Conservation (phyloP, 2,797 vertebrate species). For the Pangasius djambal region DNA sequence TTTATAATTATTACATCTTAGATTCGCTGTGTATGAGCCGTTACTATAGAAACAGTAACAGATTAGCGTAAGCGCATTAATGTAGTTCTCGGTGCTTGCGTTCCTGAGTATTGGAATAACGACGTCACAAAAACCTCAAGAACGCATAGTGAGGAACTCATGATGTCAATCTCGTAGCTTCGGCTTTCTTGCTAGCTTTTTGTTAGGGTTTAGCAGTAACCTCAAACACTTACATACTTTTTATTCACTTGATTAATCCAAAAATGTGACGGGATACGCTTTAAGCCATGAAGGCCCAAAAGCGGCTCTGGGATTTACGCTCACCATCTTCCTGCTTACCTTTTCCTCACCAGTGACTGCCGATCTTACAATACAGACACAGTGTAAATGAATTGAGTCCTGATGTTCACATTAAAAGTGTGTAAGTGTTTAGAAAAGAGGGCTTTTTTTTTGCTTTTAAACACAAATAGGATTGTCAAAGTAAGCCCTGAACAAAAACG, state of each 20-base stretch:
- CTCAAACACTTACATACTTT: not conserved
- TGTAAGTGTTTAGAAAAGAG: not conserved
- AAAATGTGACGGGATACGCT: not conserved
- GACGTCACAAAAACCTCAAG: not conserved
- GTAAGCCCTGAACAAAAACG: conserved; percentile 23
- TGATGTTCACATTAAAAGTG: not conserved
- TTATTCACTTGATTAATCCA: not conserved
- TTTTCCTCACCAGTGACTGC: not conserved
- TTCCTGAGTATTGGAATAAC: not conserved
- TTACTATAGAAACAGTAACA: not conserved
- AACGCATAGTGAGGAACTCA: not conserved
- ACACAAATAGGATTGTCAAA: conserved; percentile 35
- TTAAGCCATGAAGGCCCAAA: not conserved
- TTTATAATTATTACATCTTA: not conserved
- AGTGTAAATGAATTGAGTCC: not conserved
- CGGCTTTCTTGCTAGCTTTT: not conserved
- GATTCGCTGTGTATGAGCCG: not conserved
- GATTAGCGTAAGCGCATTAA: not conserved
- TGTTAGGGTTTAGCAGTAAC: not conserved
- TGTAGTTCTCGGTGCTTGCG: not conserved
- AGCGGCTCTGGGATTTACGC: not conserved
- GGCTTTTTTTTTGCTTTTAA: conserved; percentile 14
- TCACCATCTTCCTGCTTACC: not conserved
- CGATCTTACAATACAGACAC: not conserved
- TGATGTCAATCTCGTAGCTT: not conserved